phyloP scores from a whole-genome alignment of 2,113 vertebrate species.

The Charadrius vociferus region DNA sequence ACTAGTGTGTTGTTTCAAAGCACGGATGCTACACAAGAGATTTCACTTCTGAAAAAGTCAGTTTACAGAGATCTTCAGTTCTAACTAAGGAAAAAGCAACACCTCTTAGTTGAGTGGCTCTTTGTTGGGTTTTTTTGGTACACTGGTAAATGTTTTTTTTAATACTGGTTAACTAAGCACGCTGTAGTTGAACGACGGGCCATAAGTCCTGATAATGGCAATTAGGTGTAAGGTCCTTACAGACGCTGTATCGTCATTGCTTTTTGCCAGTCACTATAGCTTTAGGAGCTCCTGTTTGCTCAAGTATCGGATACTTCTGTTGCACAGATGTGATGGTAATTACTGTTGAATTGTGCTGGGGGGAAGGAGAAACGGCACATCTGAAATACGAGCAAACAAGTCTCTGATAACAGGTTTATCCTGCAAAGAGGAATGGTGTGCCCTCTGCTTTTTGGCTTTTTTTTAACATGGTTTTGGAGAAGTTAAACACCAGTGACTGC shows the following conservation, averaged over 20 bases:
- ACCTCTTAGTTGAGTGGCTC: neutral
- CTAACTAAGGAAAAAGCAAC: neutral
- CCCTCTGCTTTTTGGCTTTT: neutral
- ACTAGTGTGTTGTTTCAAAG: neutral
- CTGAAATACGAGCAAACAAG: neutral
- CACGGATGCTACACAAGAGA: neutral
- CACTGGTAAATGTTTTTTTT: neutral
- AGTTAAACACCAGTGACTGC: neutral
- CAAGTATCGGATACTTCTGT: neutral
- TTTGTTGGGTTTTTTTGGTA: neutral
- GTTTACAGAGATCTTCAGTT: neutral
- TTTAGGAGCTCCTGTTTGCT: neutral
- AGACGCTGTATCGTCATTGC: neutral
- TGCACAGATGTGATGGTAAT: neutral
- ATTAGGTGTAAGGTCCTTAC: neutral
- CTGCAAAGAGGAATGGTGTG: neutral
- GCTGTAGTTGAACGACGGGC: neutral
- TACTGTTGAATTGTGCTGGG: neutral
- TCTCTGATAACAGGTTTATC: neutral
- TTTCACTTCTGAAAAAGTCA: neutral
- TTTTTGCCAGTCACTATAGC: neutral
- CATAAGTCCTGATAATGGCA: fast-evolving
- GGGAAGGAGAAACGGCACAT: neutral
- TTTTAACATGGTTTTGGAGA: neutral
- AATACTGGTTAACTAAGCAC: neutral